Base-by-base conservation (phyloP, 1,140 invertebrate species). In the Drosophila sulfurigaster region DNA sequence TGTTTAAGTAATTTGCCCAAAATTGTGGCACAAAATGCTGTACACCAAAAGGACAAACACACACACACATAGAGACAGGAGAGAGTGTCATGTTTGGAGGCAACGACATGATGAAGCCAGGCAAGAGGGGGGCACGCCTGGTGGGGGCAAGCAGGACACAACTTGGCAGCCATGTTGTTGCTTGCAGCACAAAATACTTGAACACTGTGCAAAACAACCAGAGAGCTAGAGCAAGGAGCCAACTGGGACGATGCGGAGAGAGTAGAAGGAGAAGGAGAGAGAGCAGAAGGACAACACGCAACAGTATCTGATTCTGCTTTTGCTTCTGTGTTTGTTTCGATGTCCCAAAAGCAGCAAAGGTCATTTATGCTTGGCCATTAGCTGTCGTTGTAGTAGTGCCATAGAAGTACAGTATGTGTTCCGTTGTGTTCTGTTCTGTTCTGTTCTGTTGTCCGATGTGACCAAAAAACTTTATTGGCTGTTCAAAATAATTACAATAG, bases 401-500 rank as follows among this genome's bases (percentile, higher is more conserved):
- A 8, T 2, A 32, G 32, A 5, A 38, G 10, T 11, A 10, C 10
- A 38, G 48, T 72, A 43, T 25, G 57, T 43, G 41, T 43, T 43
- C 11, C 13, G 41, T 13, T 43, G 41, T 38, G 35, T 38, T 38
- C 7, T 10, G 35, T 38, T 10, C 7, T 10, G 35, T 38, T 10
- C 20, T 25, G 35, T 16, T 63, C 49, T 63, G 58, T 49, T 10
- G 45, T 64, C 25, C 66, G 10, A 73, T 67, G 74, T 52, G 62
- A 75, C 74, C 51, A 49, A 71, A 25, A 63, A 71, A 64, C 68
- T 78, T 83, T 73, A 83, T 83, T 83, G 81, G 81, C 81, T 83
- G 68, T 83, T 83, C 77, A 86, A 86, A 86, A 87, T 86, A 87
- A 86, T 87, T 82, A 87, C 71, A 82, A 86, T 86, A 86, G 82